These are phyloP conservation scores for Troglohyphantes excavatus DNA, from an alignment of 2,888 invertebrate species.

Conservation along the genomic window DNA sequence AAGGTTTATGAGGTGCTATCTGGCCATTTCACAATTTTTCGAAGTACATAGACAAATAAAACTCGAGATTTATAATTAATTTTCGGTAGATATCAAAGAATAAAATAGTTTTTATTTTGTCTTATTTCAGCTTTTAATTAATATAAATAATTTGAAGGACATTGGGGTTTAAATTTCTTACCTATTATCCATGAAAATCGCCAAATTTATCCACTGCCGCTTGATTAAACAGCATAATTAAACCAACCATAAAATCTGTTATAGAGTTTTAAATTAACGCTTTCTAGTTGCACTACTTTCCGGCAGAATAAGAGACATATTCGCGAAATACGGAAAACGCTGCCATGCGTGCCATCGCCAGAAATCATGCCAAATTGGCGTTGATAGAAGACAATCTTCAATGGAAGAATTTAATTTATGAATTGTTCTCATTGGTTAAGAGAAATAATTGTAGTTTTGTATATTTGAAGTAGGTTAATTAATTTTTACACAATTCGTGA, in stretches of 20 bases:
- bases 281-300: conserved; percentile 5
- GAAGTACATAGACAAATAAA: too few species aligned
- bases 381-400: background rate
- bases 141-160: too few species aligned
- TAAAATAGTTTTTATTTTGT: too few species aligned
- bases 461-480: too few species aligned
- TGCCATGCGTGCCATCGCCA: conserved; percentile 38
- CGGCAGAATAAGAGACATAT: background rate
- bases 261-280: background rate
- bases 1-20: too few species aligned
- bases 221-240: background rate
- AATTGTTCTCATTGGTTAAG: too few species aligned
- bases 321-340: conserved; percentile 42
- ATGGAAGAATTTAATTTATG: background rate
- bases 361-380: conserved; percentile 48
- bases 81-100: too few species aligned
- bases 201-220: background rate
- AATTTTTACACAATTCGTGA: too few species aligned
- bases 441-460: too few species aligned
- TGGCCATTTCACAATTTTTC: too few species aligned
- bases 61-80: too few species aligned
- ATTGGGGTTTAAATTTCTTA: background rate
- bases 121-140: too few species aligned
- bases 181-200: conserved; percentile 16
- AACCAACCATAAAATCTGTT: background rate